phyloP scores from a whole-genome alignment of 2,888 invertebrate genomes.

The Imbricaverruca yamaguchii region DNA sequence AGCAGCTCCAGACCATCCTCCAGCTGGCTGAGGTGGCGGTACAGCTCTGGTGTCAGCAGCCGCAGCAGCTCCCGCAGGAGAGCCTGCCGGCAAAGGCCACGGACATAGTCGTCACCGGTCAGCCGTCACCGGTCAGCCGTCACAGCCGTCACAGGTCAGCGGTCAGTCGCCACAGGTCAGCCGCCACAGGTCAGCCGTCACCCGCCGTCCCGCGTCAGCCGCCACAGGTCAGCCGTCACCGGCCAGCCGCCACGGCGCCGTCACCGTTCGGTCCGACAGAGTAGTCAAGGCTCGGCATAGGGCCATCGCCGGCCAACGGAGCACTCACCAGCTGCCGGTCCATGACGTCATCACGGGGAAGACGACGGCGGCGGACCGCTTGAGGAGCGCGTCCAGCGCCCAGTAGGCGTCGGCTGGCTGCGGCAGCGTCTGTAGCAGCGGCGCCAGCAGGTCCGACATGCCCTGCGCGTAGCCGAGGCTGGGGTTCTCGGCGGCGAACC shows the following conservation, averaged over 20 bases:
- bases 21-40: slow-evolving; percentile 73
- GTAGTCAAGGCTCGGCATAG: no score
- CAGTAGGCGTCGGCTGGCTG: slow-evolving; percentile 96
- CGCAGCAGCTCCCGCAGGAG: slow-evolving; percentile 65
- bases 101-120: no score
- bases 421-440: slow-evolving; percentile 75
- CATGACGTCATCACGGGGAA: slow-evolving; percentile 89
- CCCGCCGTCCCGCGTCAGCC: no score
- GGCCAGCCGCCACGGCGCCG: no score
- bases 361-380: slow-evolving; percentile 78
- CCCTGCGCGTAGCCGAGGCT: slow-evolving; percentile 61
- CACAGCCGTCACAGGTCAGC: no score
- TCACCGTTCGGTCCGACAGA: no score
- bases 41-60: slow-evolving; percentile 74
- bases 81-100: slow-evolving; percentile 53
- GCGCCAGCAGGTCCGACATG: slow-evolving; percentile 95
- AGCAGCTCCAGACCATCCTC: slow-evolving; percentile 88
- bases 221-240: no score
- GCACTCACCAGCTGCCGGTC: slow-evolving; percentile 70
- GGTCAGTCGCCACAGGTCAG: no score
- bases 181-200: no score
- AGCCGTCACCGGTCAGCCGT: no score
- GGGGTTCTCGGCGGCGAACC: slow-evolving; percentile 98
- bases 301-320: no score
- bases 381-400: slow-evolving; percentile 98